Base-by-base conservation (phyloP, 92 coral and sea anemone genomes). In the Palythoa heliodiscus region DNA sequence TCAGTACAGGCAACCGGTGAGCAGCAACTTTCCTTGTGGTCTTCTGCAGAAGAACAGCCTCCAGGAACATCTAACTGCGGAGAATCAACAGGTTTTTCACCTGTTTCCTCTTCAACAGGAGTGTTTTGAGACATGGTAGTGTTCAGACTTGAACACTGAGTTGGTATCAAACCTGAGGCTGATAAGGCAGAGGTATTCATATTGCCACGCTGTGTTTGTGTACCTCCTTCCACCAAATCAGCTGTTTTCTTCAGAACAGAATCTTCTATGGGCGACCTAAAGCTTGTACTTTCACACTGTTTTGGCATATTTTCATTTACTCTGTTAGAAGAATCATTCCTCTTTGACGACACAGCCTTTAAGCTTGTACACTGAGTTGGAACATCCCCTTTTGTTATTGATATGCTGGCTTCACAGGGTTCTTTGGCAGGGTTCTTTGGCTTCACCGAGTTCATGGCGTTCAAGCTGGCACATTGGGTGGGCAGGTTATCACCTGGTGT, bases 1-100 rank as follows among this genome's bases (percentile, higher is more conserved):
- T 80, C 84, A 23, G 84, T 66, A 66, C 84, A 66, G 14, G 74
- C 14, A 64, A 52, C 73, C 16, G 84, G 84, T 48, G 74, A 40
- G n/a, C 70, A 73, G 7, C 16, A 19, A 11, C 57, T 43, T n/a
- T 67, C 38, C 39, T 23, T 15, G 35, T 17, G 39, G 58, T n/a
- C 17, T 61, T 78, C 73, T 61, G 54, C 35, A 61, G 20, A 78
- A 4, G 57, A 60, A 67, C 10, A 23, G 13, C 39, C 72, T n/a
- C 37, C 43, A n/a, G 61, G 72, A 78, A 58, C 7, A 15, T 39
- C 38, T 15, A 8, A 10, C 25, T 58, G 53, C n/a, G 29, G 25
- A n/a, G 10, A 17, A 19, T 39, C 55, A 11, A 22, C n/a, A 35
- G 47, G 29, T 11, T 3, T 25, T 35, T 20, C 29, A 60, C 8